Evolutionary conservation across 2,113 vertebrate genomes (phyloP).

Genomic region (Mus pahari): DNA sequence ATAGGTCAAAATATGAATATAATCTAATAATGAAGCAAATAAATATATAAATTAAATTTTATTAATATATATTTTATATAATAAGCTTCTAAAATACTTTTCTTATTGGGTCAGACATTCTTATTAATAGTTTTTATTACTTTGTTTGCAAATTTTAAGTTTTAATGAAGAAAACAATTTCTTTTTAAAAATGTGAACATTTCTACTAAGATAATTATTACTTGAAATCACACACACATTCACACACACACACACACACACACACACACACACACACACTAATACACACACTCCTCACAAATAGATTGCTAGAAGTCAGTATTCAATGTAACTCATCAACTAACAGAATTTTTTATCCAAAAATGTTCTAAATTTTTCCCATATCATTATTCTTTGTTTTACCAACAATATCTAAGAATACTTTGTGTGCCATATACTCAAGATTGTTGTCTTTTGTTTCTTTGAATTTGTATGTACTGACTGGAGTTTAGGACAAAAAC

Average conservation of each 20-base stretch:
- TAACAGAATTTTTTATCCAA: neutral
- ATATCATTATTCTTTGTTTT: neutral
- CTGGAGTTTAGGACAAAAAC: neutral
- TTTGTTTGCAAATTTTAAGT: neutral
- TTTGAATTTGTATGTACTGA: neutral
- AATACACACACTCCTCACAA: neutral
- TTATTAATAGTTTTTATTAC: constrained; percentile 23
- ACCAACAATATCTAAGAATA: neutral
- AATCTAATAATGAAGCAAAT: neutral
- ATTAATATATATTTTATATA: neutral
- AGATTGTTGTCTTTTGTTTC: neutral
- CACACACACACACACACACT: neutral
- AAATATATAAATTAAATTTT: neutral
- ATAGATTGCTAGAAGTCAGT: neutral
- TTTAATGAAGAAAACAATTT: neutral
- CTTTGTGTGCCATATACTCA: neutral
- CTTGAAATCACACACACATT: neutral
- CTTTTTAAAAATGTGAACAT: neutral
- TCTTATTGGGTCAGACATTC: neutral
- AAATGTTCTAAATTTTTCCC: neutral
- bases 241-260: neutral
- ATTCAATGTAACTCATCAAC: neutral
- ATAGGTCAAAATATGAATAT: neutral
- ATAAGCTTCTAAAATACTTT: neutral
- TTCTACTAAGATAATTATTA: neutral